Conservation (phyloP, 2,888 invertebrate genomes). For the Sicus ferrugineus region DNA sequence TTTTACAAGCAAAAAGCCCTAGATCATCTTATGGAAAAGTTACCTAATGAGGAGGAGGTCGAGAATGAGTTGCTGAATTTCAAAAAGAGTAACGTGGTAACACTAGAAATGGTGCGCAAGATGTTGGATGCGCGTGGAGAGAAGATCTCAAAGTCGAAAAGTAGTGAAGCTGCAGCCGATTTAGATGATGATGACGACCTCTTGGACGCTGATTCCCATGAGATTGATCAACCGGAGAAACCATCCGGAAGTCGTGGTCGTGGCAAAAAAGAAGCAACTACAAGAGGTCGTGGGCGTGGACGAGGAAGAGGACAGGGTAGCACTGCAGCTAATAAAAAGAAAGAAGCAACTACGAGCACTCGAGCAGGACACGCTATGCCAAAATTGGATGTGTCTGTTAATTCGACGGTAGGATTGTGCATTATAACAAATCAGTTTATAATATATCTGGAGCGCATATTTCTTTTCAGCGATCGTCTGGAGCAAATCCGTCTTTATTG, state of each 20-base stretch:
- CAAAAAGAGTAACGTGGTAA: constrained; percentile 56
- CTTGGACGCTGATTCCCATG: constrained; percentile 33
- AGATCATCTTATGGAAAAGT: constrained; percentile 66
- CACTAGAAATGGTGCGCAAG: constrained; percentile 53
- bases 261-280: constrained; percentile 26
- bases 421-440: neutral
- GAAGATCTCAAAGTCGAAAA: constrained; percentile 1
- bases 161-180: neutral
- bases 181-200: constrained; percentile 11
- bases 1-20: constrained; percentile 68
- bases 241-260: neutral
- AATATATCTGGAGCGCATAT: neutral
- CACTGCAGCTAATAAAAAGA: constrained; percentile 34
- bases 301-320: constrained; percentile 45
- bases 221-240: constrained; percentile 31
- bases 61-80: constrained; percentile 66
- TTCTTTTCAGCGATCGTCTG: constrained; percentile 25
- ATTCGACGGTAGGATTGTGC: constrained; percentile 39
- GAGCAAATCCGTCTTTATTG: constrained; percentile 4
- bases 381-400: constrained; percentile 48
- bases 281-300: constrained; percentile 45
- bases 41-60: constrained; percentile 65
- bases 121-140: constrained; percentile 47
- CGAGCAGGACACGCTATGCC: constrained; percentile 42
- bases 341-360: constrained; percentile 15